Percentiles rank a stretch among this genome's conserved stretches.
phyloP scores from a whole-genome alignment of 2,888 invertebrate genomes.

The Anoplius nigerrimus region DNA sequence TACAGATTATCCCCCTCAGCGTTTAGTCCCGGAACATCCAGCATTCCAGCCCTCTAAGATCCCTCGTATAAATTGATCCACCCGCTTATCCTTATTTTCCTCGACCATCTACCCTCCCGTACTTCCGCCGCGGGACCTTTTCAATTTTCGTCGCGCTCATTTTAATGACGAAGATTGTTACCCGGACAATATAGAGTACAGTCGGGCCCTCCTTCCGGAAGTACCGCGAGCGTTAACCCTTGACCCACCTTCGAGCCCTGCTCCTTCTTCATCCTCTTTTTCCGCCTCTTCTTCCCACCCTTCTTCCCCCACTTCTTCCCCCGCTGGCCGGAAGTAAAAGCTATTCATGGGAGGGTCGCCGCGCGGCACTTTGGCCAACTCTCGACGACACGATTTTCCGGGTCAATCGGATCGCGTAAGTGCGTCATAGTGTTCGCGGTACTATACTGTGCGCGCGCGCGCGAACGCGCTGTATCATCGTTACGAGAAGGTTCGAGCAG shows the following conservation, averaged over 20 bases:
- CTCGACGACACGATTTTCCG: conserved; percentile 14
- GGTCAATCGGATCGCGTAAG: background rate
- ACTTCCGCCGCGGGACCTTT: conserved; percentile 22
- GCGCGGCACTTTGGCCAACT: conserved; percentile 27
- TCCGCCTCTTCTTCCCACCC: background rate
- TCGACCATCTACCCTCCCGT: background rate
- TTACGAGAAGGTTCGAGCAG: too few relatives aligned
- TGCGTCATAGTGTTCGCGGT: background rate
- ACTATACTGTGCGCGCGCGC: too few relatives aligned
- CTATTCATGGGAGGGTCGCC: background rate
- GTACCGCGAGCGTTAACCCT: conserved; percentile 17
- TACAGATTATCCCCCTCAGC: too few relatives aligned
- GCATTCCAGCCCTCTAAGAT: background rate
- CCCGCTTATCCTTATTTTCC: background rate
- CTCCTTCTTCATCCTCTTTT: background rate
- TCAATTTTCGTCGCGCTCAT: conserved; percentile 33
- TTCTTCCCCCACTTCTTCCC: too few relatives aligned
- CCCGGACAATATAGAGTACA: conserved; percentile 18
- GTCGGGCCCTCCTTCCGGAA: background rate
- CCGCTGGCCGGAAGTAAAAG: background rate
- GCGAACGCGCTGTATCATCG: too few relatives aligned
- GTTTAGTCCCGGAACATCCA: background rate
- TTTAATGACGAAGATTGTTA: conserved; percentile 44
- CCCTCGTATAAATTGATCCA: background rate
- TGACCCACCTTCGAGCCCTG: conserved; percentile 6